Evolutionary conservation across 2,888 invertebrate genomes (phyloP), one percentile per base, ranked within the genome.

Genomic region (Caenorhabditis virilis): DNA sequence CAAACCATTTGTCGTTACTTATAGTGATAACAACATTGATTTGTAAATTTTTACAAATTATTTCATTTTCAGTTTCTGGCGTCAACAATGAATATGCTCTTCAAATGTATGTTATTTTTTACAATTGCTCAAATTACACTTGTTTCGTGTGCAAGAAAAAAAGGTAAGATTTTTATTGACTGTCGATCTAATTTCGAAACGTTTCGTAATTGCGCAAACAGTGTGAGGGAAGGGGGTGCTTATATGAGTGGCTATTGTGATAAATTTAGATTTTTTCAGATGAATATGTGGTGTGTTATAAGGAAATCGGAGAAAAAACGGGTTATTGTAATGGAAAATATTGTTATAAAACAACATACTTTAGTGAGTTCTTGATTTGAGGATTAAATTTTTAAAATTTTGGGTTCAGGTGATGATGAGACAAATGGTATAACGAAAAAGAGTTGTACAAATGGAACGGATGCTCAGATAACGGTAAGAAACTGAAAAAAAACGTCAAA

Each of bases 381-480:
- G n/a, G n/a, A n/a, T n/a, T n/a, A n/a, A n/a, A n/a, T n/a, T n/a
- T n/a, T n/a, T n/a, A n/a, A n/a, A n/a, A n/a, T n/a, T n/a, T n/a
- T n/a, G n/a, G 6, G 6, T 30, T 13, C 13, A 30, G 30, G 13
- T 30, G 30, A 30, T 13, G 30, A 7, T 35, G 15, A 36, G 7
- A 30, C 16, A 20, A 42, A 38, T 27, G 51, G 46, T 25, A 53
- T 58, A 9, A 55, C 59, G 11, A 64, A 64, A 16, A 64, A 59
- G 46, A 59, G 64, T 27, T 64, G 64, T 15, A 41, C 55, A 47
- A 64, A 64, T 47, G 59, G 38, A 2, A 47, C 59, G 2, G 64
- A 64, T 48, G 58, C 55, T 5, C 59, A 52, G 26, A 57, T 54
- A 11, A 45, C 55, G 39, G 64, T 64, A 27, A 26, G 25, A n/a